phyloP scores from a whole-genome alignment of 2,797 vertebrate species.

The Myoxocephalus aenaeus region DNA sequence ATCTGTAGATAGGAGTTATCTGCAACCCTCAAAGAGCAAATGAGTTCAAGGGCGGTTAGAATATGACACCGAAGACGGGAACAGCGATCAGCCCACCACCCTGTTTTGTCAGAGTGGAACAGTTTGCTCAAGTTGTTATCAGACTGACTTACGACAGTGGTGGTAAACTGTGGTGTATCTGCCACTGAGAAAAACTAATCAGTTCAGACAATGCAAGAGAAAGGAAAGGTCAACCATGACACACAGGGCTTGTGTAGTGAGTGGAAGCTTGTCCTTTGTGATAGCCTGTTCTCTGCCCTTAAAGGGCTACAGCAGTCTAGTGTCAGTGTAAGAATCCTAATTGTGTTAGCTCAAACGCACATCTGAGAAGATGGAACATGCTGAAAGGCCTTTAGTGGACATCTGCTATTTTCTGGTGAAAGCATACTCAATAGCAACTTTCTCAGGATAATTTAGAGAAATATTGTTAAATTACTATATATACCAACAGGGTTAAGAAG shows the following conservation, averaged over 20 bases:
- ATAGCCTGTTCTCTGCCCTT: conserved; percentile 54
- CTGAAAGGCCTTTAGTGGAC: not conserved
- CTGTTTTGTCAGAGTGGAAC: conserved; percentile 49
- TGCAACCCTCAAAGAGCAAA: conserved; percentile 57
- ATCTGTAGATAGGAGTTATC: conserved; percentile 73
- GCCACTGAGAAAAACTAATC: conserved; percentile 64
- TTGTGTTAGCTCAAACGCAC: conserved; percentile 20
- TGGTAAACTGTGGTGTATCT: conserved; percentile 52
- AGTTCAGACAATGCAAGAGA: conserved; percentile 66
- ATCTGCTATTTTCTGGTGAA: not conserved
- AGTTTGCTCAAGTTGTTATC: conserved; percentile 48
- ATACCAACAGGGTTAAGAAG: not conserved
- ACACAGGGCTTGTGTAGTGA: conserved; percentile 50
- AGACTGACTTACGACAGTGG: conserved; percentile 46
- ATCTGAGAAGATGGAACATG: not conserved
- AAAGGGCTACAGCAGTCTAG: conserved; percentile 52
- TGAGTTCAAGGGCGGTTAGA: conserved; percentile 58
- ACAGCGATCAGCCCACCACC: conserved; percentile 34
- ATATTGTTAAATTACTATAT: not conserved
- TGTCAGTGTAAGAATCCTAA: conserved; percentile 28
- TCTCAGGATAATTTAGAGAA: not conserved
- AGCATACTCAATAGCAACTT: not conserved
- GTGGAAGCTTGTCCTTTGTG: conserved; percentile 59
- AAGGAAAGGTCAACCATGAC: conserved; percentile 76
- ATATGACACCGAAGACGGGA: conserved; percentile 44